phyloP scores from a whole-genome alignment of 2,888 invertebrate genomes.

The Loripinus fragilis region DNA sequence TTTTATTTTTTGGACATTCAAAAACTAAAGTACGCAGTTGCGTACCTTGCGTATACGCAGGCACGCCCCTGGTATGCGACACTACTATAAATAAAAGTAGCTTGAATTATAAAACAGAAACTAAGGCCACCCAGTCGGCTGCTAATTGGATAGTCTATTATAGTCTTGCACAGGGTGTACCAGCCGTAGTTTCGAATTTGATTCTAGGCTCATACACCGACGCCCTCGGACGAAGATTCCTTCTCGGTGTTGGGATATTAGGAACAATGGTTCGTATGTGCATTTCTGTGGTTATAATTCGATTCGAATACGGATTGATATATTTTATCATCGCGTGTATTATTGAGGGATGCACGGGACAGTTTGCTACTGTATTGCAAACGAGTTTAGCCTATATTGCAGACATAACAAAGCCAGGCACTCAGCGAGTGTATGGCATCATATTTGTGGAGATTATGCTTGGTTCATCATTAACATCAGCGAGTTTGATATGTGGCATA shows the following conservation, averaged over 20 bases:
- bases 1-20: too few species aligned
- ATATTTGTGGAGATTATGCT: slow-evolving; percentile 39
- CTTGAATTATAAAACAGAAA: slow-evolving; percentile 31
- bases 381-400: slow-evolving; percentile 52
- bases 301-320: slow-evolving; percentile 55
- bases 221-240: slow-evolving; percentile 60
- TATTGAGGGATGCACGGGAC: slow-evolving; percentile 63
- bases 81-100: slow-evolving; percentile 29
- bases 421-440: slow-evolving; percentile 46
- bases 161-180: slow-evolving; percentile 52
- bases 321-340: slow-evolving; percentile 56
- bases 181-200: slow-evolving; percentile 46
- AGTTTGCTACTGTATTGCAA: slow-evolving; percentile 43
- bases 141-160: slow-evolving; percentile 51
- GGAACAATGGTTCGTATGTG: slow-evolving; percentile 55
- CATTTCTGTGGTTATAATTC: slow-evolving; percentile 48
- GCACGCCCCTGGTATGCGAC: too few species aligned
- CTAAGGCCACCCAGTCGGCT: slow-evolving; percentile 40
- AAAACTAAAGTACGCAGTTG: too few species aligned
- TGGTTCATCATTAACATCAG: slow-evolving; percentile 27
- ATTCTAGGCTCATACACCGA: slow-evolving; percentile 61
- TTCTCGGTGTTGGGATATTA: slow-evolving; percentile 54
- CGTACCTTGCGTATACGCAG: too few species aligned
- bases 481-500: slow-evolving; percentile 48
- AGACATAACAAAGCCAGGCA: slow-evolving; percentile 54